Base-by-base conservation (phyloP, 2,797 vertebrate species). In the Fundulus diaphanus region DNA sequence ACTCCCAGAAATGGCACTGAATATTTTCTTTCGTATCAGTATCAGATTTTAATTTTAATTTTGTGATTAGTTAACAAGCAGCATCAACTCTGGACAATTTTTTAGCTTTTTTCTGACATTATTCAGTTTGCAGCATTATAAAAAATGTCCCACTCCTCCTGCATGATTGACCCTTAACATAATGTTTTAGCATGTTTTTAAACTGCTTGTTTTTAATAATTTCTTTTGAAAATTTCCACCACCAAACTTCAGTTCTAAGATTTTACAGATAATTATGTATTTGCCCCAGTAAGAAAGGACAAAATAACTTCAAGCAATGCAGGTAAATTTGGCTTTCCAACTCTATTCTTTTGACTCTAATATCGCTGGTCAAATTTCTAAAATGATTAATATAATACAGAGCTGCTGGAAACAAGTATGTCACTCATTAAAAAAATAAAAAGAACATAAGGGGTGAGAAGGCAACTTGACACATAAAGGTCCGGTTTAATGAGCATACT, bases 401-500 rank as follows among this genome's bases (percentile, higher is more conserved):
- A 67, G 13, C 18, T 66, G 33, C 27, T 72, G 49, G 73, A 73
- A 51, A 81, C 37, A 76, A 72, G 11, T 61, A 65, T 37, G 42
- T 74, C 16, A 69, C 40, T 68, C 46, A 24, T 48, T 44, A 52
- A 82, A 76, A 76, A 46, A 29, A 73, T 44, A 31, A 72, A 24
- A 83, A 68, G 75, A 69, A 54, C 5, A 70, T 12, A 65, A 49
- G 20, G 44, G 29, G 71, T n/a, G 52, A 40, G 67, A 72, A 52
- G 29, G 29, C 29, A 80, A 42, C 35, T 71, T 83, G 81, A 80
- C 79, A 78, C 72, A 73, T 74, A 29, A 42, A 24, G 76, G 68
- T 72, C 87, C 65, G 46, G 12, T 80, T 88, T 86, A 85, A 89
- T 80, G 81, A 86, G 84, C 66, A 76, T 59, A 40, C 42, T 24